Evolutionary conservation across 2,797 vertebrate genomes (phyloP), one percentile per base, ranked within the genome.

Genomic region (Pyrrhura leucotis): DNA sequence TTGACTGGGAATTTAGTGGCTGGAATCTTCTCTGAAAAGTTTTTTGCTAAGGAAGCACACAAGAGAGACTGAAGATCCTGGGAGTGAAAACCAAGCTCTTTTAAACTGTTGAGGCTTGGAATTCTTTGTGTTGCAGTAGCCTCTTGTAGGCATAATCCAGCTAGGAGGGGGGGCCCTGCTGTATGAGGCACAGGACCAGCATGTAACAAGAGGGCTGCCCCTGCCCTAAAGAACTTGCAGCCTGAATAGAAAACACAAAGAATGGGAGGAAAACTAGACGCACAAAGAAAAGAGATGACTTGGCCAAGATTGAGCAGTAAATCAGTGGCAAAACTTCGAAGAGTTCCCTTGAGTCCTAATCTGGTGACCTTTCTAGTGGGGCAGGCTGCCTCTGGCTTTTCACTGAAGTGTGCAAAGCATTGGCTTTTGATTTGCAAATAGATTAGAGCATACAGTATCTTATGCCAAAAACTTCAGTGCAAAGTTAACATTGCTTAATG

Each of bases 371-470:
- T 95, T 95, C 91, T 89, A 94, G 88, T 85, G 89, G 94, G 90
- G 94, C 94, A 96, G 67, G 83, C 85, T 95, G 95, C 95, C 95
- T 97, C 92, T 94, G 95, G 94, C 95, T 96, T 96, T 97, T 91
- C 89, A 94, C 63, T 96, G 95, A 73, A 96, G 94, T 97, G 94
- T 95, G 93, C 91, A 95, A 95, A 96, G 88, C 18, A 1, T 54
- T 96, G 93, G 94, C 93, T 95, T 96, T 95, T 94, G 88, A 95
- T 95, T 96, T 94, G 94, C 95, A 94, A 97, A 95, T 93, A 96
- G 91, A 90, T 95, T 97, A 88, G 84, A 96, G 88, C 85, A 92
- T 82, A 59, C 85, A 84, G 67, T 37, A 42, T 91, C 56, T 69
- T 67, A 82, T 39, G 95, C 93, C 95, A 96, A 87, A 88, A 95